Base-by-base conservation (phyloP, 2,888 invertebrate genomes). In the Baccha elongata region DNA sequence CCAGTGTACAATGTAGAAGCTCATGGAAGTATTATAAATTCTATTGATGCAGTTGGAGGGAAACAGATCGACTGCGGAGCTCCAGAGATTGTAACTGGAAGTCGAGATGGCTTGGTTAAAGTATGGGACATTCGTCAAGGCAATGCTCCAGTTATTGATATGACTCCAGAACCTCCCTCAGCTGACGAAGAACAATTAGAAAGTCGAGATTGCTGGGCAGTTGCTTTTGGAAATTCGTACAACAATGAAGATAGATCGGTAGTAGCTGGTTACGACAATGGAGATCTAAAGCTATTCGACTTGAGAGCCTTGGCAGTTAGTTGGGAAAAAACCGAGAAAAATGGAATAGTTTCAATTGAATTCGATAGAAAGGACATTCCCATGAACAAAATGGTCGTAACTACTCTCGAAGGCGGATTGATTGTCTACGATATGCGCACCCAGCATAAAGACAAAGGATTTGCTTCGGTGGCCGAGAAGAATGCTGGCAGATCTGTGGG, bases 81-180 rank as follows among this genome's bases (percentile, higher is more conserved):
- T 2, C 98, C 98, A 6, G 99, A 99, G 93, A 94, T 99, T 86
- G 97, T 95, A 0, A 98, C 98, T 4, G 98, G 98, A 4, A 96
- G 98, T 85, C 93, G 96, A 90, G 98, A 99, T 93, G 98, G 98
- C 92, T 93, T 94, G 50, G 98, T 98, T 0, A 98, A 97, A 92
- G 94, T 99, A 0, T 99, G 99, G 99, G 99, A 99, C 89, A 95
- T 96, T 0, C 93, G 99, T 1, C 98, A 98, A 89, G 96, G 96
- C 88, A 94, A 94, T 55, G 93, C 93, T 37, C 98, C 99, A 0
- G 98, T 99, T 0, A 97, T 97, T 0, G 94, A 95, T 85, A 98
- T 99, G 74, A 88, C 88, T 17, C 88, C 91, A 0, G 89, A 90
- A 2, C 4, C 86, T 0, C n/a, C 21, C 2, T 76, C 85, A 2